Conservation (phyloP, 2,113 vertebrate species). For the Synchiropus splendidus region DNA sequence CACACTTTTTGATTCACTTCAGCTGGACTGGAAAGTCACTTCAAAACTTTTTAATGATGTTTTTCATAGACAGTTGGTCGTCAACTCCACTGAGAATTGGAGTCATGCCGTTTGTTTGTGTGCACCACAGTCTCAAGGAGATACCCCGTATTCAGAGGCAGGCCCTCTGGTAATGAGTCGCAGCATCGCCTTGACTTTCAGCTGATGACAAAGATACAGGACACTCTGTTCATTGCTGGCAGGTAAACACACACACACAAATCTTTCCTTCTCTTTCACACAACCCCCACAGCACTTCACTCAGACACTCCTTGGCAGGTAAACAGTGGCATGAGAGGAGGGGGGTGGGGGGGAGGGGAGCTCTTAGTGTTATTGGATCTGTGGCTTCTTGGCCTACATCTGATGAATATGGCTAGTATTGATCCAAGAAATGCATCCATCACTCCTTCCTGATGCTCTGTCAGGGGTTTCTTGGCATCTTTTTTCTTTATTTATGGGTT, state of each 20-base stretch:
- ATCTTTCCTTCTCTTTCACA: slow-evolving; percentile 19
- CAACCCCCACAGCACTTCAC: slow-evolving; percentile 22
- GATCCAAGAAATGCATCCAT: slow-evolving; percentile 45
- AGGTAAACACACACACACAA: slow-evolving; percentile 69
- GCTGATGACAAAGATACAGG: slow-evolving; percentile 97
- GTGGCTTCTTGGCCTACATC: slow-evolving; percentile 40
- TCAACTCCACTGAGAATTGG: too few species aligned
- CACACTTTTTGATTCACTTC: too few species aligned
- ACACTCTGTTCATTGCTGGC: slow-evolving; percentile 98
- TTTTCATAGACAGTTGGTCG: slow-evolving; percentile 7
- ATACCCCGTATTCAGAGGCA: slow-evolving; percentile 98
- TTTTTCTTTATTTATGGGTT: slow-evolving; percentile 49
- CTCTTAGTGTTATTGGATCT: slow-evolving; percentile 82
- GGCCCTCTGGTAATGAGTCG: slow-evolving; percentile 95
- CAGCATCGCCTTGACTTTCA: slow-evolving; percentile 98
- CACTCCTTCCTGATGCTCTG: slow-evolving; percentile 30
- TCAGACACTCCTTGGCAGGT: slow-evolving; percentile 46
- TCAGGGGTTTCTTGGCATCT: slow-evolving; percentile 55
- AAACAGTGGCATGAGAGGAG: slow-evolving; percentile 27
- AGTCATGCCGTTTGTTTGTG: too few species aligned
- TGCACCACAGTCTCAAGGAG: slow-evolving; percentile 79
- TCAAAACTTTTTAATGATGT: slow-evolving; percentile 36
- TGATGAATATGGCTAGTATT: slow-evolving; percentile 51
- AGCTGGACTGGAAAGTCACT: too few species aligned
- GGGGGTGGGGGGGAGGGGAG: slow-evolving; percentile 7